Evolutionary conservation across 2,888 invertebrate species (phyloP), one percentile per base, ranked within the genome.

Genomic region (Uloborus plumipes): DNA sequence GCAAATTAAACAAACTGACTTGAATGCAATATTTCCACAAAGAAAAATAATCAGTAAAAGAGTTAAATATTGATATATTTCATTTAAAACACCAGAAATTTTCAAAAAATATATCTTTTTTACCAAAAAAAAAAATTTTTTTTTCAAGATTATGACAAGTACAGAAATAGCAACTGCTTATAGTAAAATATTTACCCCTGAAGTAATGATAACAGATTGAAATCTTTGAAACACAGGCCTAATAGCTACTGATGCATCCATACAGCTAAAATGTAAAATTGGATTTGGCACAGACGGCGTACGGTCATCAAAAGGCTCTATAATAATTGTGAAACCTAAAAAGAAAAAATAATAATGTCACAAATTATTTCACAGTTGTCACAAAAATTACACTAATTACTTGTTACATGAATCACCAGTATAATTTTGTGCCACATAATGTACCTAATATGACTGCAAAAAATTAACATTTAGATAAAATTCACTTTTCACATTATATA

Each of bases 231-330:
- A 98, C 15, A 99, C 94, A 2, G 99, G 99, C 87, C 96, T 94
- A 90, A 99, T 97, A 4, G 99, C 99, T 88, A 99, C 97, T 0
- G 99, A 99, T 0, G 98, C 98, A 90, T 99, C 99, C 90, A 99
- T 92, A 88, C 99, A 99, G 88, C 97, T 97, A 88, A 93, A 92
- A 87, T 90, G 89, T 58, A 91, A 86, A 26, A 90, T 87, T 3
- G 91, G 90, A 86, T 97, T 97, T 0, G 94, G 93, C 49, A 90
- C 88, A 59, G 89, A 89, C 13, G 90, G 90, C 9, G 89, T 89
- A 65, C 89, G 95, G 87, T 98, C 98, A 88, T 99, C 99, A 88
- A 95, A 98, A 0, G 99, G 99, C 89, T 99, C 99, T 20, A 99
- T 94, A 86, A 99, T 98, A 84, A 99, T 94, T 0, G 96, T 96